phyloP scores from a whole-genome alignment of 2,888 invertebrate species.

The Tanypteryx hageni region DNA sequence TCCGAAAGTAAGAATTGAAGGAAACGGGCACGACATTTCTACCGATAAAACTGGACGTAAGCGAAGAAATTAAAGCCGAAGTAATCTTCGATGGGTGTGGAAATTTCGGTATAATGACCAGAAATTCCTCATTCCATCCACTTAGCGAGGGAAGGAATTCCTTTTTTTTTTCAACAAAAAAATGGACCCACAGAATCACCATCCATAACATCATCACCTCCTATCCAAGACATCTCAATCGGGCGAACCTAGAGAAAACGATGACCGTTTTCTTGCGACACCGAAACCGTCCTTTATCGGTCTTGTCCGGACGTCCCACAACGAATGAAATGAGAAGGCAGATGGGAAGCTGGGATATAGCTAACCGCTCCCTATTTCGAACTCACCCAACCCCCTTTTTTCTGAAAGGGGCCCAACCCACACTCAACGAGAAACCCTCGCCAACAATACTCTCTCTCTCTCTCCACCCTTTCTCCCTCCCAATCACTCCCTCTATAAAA shows the following conservation, averaged over 20 bases:
- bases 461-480: background rate
- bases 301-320: background rate
- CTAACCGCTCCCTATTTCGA: no score
- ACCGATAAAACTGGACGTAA: no score
- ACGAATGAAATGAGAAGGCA: background rate
- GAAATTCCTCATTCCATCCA: background rate
- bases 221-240: background rate
- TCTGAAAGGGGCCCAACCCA: background rate
- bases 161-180: background rate
- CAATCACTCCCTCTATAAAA: background rate
- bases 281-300: conserved; percentile 12
- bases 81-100: no score
- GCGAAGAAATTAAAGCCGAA: no score
- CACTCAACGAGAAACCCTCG: background rate
- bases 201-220: background rate
- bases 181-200: background rate
- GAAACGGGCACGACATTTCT: no score
- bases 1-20: no score
- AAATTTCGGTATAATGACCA: background rate
- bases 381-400: background rate
- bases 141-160: background rate
- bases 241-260: background rate
- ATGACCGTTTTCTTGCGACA: background rate
- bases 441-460: background rate
- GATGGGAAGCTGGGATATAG: background rate